Conservation (phyloP, 2,113 vertebrate genomes). For the Ceyx margarethae region DNA sequence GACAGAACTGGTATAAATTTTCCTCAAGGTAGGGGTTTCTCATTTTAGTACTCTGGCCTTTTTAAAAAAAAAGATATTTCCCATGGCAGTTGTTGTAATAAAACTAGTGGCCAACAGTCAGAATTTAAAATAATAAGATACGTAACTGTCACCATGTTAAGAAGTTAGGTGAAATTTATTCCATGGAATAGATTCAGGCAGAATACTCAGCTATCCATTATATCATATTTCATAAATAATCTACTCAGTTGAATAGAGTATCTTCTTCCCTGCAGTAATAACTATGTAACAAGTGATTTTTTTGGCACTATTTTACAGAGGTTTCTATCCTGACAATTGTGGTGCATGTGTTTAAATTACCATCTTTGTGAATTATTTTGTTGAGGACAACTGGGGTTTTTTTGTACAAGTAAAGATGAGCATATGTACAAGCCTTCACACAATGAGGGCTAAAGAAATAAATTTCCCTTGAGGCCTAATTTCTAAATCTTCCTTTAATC, state of each 20-base stretch:
- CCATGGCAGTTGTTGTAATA: constrained; percentile 43
- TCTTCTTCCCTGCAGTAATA: constrained; percentile 56
- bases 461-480: neutral
- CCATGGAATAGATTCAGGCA: constrained; percentile 21
- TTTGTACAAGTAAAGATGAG: neutral
- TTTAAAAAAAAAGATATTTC: constrained; percentile 15
- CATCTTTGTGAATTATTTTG: neutral
- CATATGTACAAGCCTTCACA: neutral
- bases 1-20: constrained; percentile 27
- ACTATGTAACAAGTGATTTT: constrained; percentile 15
- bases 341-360: neutral
- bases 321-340: neutral
- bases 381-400: neutral
- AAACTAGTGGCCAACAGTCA: constrained; percentile 59
- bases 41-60: constrained; percentile 55
- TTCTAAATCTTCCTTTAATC: constrained; percentile 8
- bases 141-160: constrained; percentile 56
- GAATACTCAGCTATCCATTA: constrained; percentile 52
- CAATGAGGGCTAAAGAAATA: neutral
- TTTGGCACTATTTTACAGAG: constrained; percentile 12
- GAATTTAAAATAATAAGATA: constrained; percentile 69
- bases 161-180: constrained; percentile 53
- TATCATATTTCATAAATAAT: constrained; percentile 58
- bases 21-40: constrained; percentile 45
- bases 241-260: constrained; percentile 28